phyloP scores from a whole-genome alignment of 2,888 invertebrate species.

The Augochlorella aurata region DNA sequence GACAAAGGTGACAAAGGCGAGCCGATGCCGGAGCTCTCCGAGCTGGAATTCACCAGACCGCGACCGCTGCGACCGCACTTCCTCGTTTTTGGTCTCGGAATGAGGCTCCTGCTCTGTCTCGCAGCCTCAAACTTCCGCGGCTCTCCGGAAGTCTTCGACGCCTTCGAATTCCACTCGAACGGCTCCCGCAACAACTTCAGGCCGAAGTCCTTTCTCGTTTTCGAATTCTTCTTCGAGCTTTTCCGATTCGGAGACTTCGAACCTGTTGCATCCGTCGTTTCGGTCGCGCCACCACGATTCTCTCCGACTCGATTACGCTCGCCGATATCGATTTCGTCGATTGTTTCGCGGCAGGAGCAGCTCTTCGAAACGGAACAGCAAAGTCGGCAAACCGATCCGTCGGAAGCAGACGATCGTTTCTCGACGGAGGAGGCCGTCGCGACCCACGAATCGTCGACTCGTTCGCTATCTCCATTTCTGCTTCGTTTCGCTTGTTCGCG shows the following conservation, averaged over 20 bases:
- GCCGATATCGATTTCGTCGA: background rate
- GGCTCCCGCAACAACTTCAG: slow-evolving; percentile 65
- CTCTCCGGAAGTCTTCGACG: slow-evolving; percentile 32
- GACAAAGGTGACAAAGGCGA: slow-evolving; percentile 77
- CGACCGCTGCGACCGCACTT: slow-evolving; percentile 33
- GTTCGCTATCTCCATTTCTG: slow-evolving; percentile 20
- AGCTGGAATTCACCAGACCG: slow-evolving; percentile 74
- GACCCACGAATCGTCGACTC: slow-evolving; percentile 20
- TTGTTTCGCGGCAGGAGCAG: background rate
- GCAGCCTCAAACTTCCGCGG: slow-evolving; percentile 2
- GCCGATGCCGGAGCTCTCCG: slow-evolving; percentile 77
- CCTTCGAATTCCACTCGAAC: slow-evolving; percentile 57
- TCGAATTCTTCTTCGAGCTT: slow-evolving; percentile 33
- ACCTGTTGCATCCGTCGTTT: background rate
- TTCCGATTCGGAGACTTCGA: background rate
- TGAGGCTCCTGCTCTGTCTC: slow-evolving; percentile 61
- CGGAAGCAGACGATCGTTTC: background rate
- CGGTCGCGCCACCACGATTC: background rate
- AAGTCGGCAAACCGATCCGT: background rate
- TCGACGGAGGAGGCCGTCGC: background rate
- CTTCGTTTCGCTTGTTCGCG: slow-evolving; percentile 18
- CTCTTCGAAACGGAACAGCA: background rate
- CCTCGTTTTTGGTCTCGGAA: slow-evolving; percentile 66
- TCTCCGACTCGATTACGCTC: background rate
- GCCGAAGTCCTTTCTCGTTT: slow-evolving; percentile 66